These are phyloP conservation scores for Cremastinae sp. DNA, from an alignment of 2,888 invertebrate genomes.

Conservation along the genomic window DNA sequence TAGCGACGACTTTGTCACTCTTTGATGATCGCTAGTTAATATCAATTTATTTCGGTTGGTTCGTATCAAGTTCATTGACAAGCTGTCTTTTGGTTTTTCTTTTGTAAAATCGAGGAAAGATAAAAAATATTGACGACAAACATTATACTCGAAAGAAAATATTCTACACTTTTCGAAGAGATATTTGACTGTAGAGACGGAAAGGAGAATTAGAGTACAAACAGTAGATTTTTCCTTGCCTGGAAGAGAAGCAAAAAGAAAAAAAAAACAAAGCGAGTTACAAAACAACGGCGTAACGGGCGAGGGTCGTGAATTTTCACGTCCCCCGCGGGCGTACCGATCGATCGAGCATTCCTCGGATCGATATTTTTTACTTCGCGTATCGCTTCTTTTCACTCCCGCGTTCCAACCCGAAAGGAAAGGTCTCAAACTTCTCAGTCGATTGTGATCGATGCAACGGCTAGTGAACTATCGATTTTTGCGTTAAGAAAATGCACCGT, in stretches of 20 bases:
- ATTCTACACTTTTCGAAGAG: too few relatives aligned
- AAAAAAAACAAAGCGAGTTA: background rate
- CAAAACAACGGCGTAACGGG: slow-evolving; percentile 43
- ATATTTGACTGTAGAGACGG: background rate
- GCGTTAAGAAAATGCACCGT: too few relatives aligned
- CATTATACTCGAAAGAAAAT: too few relatives aligned
- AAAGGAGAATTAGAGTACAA: background rate
- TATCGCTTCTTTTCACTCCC: background rate
- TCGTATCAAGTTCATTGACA: too few relatives aligned
- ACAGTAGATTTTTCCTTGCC: background rate
- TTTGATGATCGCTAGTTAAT: too few relatives aligned
- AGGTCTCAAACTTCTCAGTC: slow-evolving; percentile 16
- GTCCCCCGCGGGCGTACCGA: slow-evolving; percentile 31
- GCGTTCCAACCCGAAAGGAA: background rate
- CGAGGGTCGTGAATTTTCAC: slow-evolving; percentile 28
- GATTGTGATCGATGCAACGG: background rate
- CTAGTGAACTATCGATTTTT: slow-evolving; percentile 10
- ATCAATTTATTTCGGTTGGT: too few relatives aligned
- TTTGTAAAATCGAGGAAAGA: too few relatives aligned
- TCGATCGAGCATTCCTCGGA: background rate
- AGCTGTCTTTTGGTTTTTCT: too few relatives aligned
- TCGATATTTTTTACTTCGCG: slow-evolving; percentile 6
- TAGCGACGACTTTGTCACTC: too few relatives aligned
- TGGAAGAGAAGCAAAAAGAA: background rate
- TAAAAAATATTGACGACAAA: too few relatives aligned